Evolutionary conservation across 2,888 invertebrate genomes (phyloP).

Genomic region (Epirrhoe tristata): DNA sequence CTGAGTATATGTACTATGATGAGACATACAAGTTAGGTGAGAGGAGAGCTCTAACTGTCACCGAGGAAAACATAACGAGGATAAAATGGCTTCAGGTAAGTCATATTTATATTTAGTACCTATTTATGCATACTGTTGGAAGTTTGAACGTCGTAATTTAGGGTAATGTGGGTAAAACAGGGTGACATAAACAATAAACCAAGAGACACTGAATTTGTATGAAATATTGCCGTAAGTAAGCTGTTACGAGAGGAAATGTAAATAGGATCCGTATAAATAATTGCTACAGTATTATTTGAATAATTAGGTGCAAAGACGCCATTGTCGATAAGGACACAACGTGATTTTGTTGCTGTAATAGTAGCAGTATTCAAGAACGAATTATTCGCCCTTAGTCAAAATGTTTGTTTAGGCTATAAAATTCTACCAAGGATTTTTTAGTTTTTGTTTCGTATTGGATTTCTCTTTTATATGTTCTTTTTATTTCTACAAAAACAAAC

Average conservation of each 20-base stretch:
- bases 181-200: slow-evolving; percentile 32
- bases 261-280: slow-evolving; percentile 20
- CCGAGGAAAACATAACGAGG: slow-evolving; percentile 90
- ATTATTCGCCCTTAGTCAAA: too few species aligned
- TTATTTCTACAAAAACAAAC: too few species aligned
- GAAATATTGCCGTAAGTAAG: slow-evolving; percentile 24
- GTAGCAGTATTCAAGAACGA: too few species aligned
- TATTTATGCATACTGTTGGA: slow-evolving; percentile 32
- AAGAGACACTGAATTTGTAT: slow-evolving; percentile 23
- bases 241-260: slow-evolving; percentile 27
- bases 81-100: slow-evolving; percentile 85
- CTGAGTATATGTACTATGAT: slow-evolving; percentile 91
- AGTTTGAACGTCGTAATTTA: slow-evolving; percentile 34
- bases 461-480: too few species aligned
- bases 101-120: slow-evolving; percentile 33
- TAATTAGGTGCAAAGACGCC: slow-evolving; percentile 2
- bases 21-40: slow-evolving; percentile 88
- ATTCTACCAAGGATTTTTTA: too few species aligned
- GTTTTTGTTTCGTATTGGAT: too few species aligned
- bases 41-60: slow-evolving; percentile 88
- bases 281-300: slow-evolving; percentile 15
- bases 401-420: too few species aligned
- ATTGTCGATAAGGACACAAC: neutral
- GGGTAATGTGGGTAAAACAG: slow-evolving; percentile 32
- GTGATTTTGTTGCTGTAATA: neutral